These are phyloP conservation scores for Myoxocephalus aenaeus DNA, from an alignment of 2,797 vertebrate species.

Conservation along the genomic window DNA sequence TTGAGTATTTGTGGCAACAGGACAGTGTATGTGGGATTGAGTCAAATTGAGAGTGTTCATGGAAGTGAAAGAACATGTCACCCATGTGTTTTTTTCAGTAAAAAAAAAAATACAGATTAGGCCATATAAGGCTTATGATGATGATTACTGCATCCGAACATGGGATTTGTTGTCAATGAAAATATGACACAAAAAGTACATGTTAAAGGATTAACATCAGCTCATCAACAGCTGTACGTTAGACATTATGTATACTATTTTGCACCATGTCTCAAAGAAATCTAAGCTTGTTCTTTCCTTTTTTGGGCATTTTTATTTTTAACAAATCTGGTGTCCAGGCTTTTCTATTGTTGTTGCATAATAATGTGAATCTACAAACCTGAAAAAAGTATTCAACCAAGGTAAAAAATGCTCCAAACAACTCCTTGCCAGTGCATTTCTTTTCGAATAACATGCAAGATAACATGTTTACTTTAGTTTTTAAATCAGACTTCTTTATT, in stretches of 20 bases:
- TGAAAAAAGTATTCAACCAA: not conserved
- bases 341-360: not conserved
- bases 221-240: not conserved
- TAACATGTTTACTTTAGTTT: not conserved
- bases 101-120: too few relatives aligned
- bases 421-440: not conserved
- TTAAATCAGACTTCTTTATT: slow-evolving; percentile 28
- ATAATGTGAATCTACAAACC: not conserved
- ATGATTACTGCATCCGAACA: too few relatives aligned
- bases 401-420: not conserved
- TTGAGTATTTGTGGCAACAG: too few relatives aligned
- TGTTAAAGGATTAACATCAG: not conserved
- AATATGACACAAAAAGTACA: not conserved
- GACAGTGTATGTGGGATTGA: too few relatives aligned
- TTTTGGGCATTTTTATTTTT: not conserved
- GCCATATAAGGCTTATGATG: too few relatives aligned
- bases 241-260: not conserved
- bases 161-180: too few relatives aligned
- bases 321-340: not conserved
- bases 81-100: too few relatives aligned
- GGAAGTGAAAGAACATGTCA: too few relatives aligned
- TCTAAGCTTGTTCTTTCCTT: not conserved
- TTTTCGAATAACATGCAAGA: slow-evolving; percentile 5
- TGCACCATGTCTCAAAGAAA: not conserved
- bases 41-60: too few relatives aligned